Base-by-base conservation (phyloP, 2,113 vertebrate species). In the Protobothrops flavoviridis region DNA sequence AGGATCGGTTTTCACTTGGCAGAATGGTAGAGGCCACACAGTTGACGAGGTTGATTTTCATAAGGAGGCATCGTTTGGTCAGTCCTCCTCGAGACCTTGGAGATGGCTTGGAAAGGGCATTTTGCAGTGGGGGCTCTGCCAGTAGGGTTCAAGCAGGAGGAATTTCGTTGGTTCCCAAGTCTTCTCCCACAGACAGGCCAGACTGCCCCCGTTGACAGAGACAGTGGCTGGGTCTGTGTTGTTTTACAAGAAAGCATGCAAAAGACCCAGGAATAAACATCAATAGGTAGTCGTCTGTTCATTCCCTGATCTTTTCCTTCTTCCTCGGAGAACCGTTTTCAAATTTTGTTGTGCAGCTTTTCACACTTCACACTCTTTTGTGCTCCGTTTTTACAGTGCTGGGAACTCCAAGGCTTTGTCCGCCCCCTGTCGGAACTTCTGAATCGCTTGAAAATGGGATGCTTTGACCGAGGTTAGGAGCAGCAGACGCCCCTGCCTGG, bases 391-490 rank as follows among this genome's bases (percentile, higher is more conserved):
- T 26, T 12, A 0, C 97, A 99, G 99, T 99, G 99, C 97, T 97
- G 95, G 96, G 99, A 99, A 96, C 98, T 99, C 29, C 98, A 98
- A 90, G 98, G 98, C 57, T 99, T 99, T 87, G 97, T 99, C 91
- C 96, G 96, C n/a, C 99, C 99, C 0, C 97, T 99, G 93, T 97
- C 98, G 5, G 98, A 98, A 94, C 97, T 99, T 93, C 98, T 99
- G 93, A 98, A 98, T 59, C 98, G 99, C 90, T 97, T 99, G 92
- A 98, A 98, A 96, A 98, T 95, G 90, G 99, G 99, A 23, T 97
- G 99, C 33, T 99, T 99, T 9, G 98, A 99, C 85, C 98, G 97
- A 94, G 99, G 99, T 99, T 96, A 96, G 96, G 94, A 53, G 26
- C 39, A 4, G 12, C 2, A 17, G 69, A 15, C 0, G n/a, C n/a